Evolutionary conservation across 2,888 invertebrate species (phyloP), one percentile per base, ranked within the genome.

Genomic region (Ligdia adustata): DNA sequence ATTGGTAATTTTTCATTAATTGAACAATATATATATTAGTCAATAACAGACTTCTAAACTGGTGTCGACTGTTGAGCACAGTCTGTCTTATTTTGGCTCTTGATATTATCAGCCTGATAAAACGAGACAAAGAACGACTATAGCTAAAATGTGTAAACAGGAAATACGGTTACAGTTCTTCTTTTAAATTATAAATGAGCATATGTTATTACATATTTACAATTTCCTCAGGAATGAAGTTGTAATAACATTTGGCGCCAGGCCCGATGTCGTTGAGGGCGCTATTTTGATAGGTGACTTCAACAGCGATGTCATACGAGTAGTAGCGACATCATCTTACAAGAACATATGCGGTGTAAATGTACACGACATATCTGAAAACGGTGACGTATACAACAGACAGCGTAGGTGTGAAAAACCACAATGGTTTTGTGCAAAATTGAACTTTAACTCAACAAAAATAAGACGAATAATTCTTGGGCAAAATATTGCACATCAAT

Each of bases 361-460:
- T 28, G 6, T 33, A 43, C 33, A 48, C 42, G 32, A 28, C 42
- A 42, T 16, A 9, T 33, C 20, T 22, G 13, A 37, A 46, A 47
- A 37, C 9, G n/a, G 33, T 49, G 48, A 49, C 48, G 48, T 49
- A 18, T 7, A 20, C 3, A 1, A 3, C 34, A 49, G 48, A 38
- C 29, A 24, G 65, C 64, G 78, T 75, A 64, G 72, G 73, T 35
- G 65, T 59, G 48, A 47, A 40, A 18, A 37, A 31, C 35, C 9
- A 11, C 22, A 9, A 26, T 2, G 15, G 1, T 27, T 9, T n/a
- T n/a, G 20, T 28, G 24, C 42, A 33, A 49, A 38, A 22, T 14
- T 13, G 28, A n/a, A 49, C 42, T 24, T 9, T 49, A 34, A 4
- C 6, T 1, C 9, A 3, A 38, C 13, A 1, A 22, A 6, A 22